These are phyloP conservation scores for Mellilla xanthometata DNA, from an alignment of 2,888 invertebrate species.

Conservation along the genomic window DNA sequence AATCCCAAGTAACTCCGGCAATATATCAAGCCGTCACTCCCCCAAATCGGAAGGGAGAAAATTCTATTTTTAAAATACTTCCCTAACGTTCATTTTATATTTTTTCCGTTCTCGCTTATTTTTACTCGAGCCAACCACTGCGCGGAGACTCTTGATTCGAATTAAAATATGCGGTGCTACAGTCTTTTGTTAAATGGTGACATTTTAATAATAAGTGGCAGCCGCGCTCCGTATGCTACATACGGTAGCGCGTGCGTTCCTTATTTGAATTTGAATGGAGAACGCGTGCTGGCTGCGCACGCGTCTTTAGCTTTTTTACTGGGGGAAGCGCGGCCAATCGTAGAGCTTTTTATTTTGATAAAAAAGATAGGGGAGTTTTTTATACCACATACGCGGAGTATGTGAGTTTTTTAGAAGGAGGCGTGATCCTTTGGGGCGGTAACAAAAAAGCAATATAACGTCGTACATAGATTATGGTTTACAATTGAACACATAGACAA, in stretches of 20 bases:
- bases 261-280: slow-evolving; percentile 71
- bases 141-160: slow-evolving; percentile 32
- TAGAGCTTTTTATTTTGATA: slow-evolving; percentile 48
- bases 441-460: neutral
- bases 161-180: slow-evolving; percentile 23
- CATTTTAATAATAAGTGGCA: slow-evolving; percentile 71
- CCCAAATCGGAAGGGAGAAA: slow-evolving; percentile 64
- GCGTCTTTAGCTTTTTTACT: slow-evolving; percentile 77
- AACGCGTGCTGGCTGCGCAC: slow-evolving; percentile 62
- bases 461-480: neutral
- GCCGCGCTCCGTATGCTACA: slow-evolving; percentile 62
- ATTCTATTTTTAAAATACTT: slow-evolving; percentile 79
- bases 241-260: slow-evolving; percentile 67
- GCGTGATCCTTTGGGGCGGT: slow-evolving; percentile 40
- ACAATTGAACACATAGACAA: too few species aligned
- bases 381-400: slow-evolving; percentile 37
- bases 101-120: slow-evolving; percentile 72
- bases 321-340: slow-evolving; percentile 65
- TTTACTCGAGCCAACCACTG: slow-evolving; percentile 57
- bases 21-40: slow-evolving; percentile 78
- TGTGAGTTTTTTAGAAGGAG: slow-evolving; percentile 48
- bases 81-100: slow-evolving; percentile 76
- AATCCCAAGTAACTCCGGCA: slow-evolving; percentile 77
- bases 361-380: slow-evolving; percentile 75
- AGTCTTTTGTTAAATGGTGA: slow-evolving; percentile 55